phyloP scores from a whole-genome alignment of 64 coral and sea anemone genomes.

The Trachythela sp. region DNA sequence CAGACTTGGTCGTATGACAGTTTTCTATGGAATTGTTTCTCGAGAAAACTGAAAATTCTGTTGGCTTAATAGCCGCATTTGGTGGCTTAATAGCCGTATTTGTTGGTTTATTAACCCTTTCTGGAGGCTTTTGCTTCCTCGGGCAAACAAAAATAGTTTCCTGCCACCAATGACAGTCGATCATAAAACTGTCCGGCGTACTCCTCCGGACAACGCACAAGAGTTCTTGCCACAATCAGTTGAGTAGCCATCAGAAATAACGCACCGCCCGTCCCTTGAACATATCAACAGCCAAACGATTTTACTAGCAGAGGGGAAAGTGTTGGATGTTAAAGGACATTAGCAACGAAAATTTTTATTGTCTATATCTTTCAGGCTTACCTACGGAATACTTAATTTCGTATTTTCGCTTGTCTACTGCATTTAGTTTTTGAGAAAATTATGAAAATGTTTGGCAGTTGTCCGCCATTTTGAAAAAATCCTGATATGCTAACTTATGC shows the following conservation, averaged over 20 bases:
- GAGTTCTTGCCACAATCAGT: neutral
- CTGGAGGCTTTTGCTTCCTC: conserved; percentile 14
- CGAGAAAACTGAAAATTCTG: conserved; percentile 17
- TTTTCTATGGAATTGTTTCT: conserved; percentile 43
- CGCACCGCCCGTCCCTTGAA: neutral
- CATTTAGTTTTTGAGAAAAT: no score
- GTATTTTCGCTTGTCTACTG: no score
- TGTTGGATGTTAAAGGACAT: no score
- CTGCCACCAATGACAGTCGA: neutral
- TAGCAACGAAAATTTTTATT: no score
- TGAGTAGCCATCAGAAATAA: neutral
- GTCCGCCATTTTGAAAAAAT: no score
- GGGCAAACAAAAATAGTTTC: neutral
- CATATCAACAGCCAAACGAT: neutral
- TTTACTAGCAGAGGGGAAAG: no score
- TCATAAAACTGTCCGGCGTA: neutral
- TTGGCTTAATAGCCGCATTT: neutral
- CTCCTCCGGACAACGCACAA: neutral
- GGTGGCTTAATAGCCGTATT: no score
- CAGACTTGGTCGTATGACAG: conserved; percentile 29
- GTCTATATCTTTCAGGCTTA: no score
- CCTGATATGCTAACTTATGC: no score
- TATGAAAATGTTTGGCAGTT: no score
- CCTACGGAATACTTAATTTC: no score
- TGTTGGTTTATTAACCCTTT: neutral